Base-by-base conservation (phyloP, 2,113 vertebrate species). In the Anhinga anhinga region DNA sequence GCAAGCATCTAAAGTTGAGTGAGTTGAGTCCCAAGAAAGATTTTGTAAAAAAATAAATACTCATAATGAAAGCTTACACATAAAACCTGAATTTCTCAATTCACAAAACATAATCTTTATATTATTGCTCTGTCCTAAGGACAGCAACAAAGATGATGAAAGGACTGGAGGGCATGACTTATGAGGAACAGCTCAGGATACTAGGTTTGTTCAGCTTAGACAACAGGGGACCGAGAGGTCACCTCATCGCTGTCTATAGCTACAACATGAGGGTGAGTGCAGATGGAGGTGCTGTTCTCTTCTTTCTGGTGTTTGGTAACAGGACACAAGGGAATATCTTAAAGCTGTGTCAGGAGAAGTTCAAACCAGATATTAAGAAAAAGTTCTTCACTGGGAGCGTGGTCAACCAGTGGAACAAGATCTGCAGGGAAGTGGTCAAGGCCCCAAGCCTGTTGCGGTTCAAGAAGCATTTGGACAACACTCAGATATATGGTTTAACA, bases 211-310 rank as follows among this genome's bases (percentile, higher is more conserved):
- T 66, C 27, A 84, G 7, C 36, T 58, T 42, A 34, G 32, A 22
- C 19, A 11, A 47, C 15, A 81, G 34, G 30, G 76, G 58, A n/a
- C 36, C 53, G 36, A 49, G 9, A 21, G 15, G 5, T 74, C 50
- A 7, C 2, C 7, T 49, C 67, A 50, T 36, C 52, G 25, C 14
- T 85, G 6, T 56, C 32, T 59, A 9, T n/a, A 36, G 29, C 11
- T 44, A 13, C 11, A 71, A 29, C 15, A 21, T 30, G 10, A 22
- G 15, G 3, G 3, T 1, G 4, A 63, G 8, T 8, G 2, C 11
- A 77, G 25, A 71, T 16, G 25, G 40, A 55, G 2, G 2, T 49
- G 15, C 4, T 74, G 3, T n/a, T 59, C 56, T 71, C 9, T 42
- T 59, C 34, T 71, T 9, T 42, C 29, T 42, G 15, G 8, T 38